Evolutionary conservation across 2,888 invertebrate species (phyloP).

Genomic region (Gortyna flavago): DNA sequence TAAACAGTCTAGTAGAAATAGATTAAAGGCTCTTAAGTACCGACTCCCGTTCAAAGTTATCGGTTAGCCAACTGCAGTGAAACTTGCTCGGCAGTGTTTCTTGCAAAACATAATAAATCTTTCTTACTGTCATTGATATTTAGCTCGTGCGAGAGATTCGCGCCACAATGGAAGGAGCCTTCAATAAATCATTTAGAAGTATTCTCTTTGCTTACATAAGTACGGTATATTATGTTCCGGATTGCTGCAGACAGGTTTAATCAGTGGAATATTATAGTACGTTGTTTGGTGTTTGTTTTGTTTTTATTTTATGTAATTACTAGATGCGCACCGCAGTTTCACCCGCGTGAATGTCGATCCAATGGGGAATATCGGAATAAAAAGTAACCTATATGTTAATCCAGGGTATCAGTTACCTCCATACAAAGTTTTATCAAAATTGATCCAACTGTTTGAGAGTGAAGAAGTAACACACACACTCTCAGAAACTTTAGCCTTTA

Average conservation of each 20-base stretch:
- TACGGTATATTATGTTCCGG: constrained; percentile 61
- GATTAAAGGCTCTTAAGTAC: constrained; percentile 83
- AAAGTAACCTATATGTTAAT: no score
- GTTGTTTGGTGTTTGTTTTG: constrained; percentile 24
- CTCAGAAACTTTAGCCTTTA: no score
- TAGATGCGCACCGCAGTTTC: no score
- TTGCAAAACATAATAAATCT: constrained; percentile 87
- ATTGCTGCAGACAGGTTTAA: constrained; percentile 61
- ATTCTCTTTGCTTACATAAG: constrained; percentile 78
- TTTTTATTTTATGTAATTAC: not conserved
- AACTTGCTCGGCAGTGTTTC: constrained; percentile 81
- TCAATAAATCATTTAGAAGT: constrained; percentile 85
- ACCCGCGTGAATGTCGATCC: no score
- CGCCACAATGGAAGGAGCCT: constrained; percentile 76
- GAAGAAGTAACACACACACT: no score
- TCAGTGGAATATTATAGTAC: constrained; percentile 46
- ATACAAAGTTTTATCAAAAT: no score
- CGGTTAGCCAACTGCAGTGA: constrained; percentile 83
- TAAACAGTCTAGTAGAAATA: constrained; percentile 56
- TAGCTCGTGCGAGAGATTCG: constrained; percentile 82
- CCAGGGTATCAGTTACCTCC: no score
- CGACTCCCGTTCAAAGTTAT: constrained; percentile 77
- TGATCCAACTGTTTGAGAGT: no score
- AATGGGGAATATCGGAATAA: no score
- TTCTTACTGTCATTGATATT: constrained; percentile 88